Evolutionary conservation across 2,888 invertebrate genomes (phyloP).

Genomic region (Rotaria sp.): DNA sequence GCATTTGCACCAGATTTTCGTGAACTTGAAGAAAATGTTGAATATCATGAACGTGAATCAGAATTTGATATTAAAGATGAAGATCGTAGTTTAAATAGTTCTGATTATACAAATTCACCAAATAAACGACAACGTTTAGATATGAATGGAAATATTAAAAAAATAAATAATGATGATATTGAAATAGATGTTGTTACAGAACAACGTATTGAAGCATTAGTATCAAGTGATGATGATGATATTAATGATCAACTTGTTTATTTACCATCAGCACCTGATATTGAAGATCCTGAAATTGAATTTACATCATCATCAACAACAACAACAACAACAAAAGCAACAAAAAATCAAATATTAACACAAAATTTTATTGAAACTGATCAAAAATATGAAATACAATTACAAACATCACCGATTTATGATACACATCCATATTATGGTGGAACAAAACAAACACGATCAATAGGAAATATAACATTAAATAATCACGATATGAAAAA

Average conservation of each 20-base stretch:
- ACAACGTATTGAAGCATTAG: conserved; percentile 39
- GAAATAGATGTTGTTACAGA: conserved; percentile 36
- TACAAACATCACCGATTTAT: not conserved
- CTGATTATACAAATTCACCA: not conserved
- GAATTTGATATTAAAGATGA: conserved; percentile 97
- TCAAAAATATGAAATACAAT: not conserved
- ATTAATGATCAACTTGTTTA: conserved; percentile 38
- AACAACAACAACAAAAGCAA: not conserved
- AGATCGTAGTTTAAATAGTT: conserved; percentile 59
- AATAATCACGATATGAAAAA: not conserved
- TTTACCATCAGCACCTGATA: conserved; percentile 39
- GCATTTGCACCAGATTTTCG: conserved; percentile 99
- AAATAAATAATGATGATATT: conserved; percentile 32
- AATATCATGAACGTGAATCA: conserved; percentile 94
- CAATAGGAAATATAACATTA: not conserved
- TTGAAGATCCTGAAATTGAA: conserved; percentile 34
- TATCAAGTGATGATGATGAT: conserved; percentile 40
- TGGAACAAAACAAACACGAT: not conserved
- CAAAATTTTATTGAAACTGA: not conserved
- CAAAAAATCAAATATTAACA: not conserved
- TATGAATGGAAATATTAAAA: not conserved
- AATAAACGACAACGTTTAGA: not conserved
- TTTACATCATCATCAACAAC: not conserved
- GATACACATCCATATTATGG: conserved; percentile 15
- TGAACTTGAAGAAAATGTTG: conserved; percentile 96